phyloP scores from a whole-genome alignment of 64 coral and sea anemone species.

The Platygyra sinensis region DNA sequence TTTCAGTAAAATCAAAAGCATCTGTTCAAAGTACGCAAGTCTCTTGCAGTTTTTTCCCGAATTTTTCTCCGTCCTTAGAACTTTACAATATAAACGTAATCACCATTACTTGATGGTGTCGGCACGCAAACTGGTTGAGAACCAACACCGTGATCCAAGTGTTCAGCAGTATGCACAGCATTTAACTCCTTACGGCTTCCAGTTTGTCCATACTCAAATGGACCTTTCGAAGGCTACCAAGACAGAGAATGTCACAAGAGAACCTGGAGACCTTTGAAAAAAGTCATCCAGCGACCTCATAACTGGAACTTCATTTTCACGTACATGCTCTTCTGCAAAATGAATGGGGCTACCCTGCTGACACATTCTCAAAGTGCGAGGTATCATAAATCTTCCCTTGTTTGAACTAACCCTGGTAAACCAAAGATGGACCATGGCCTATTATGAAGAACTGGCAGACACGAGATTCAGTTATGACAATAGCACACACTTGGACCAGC shows the following conservation, averaged over 20 bases:
- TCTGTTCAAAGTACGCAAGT: constrained; percentile 57
- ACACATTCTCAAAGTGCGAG: constrained; percentile 47
- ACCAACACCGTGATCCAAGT: neutral
- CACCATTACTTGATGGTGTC: constrained; percentile 54
- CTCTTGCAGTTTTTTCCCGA: constrained; percentile 64
- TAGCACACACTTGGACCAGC: too few species aligned
- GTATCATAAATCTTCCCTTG: neutral
- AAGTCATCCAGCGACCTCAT: neutral
- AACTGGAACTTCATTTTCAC: neutral
- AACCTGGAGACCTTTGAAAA: too few species aligned
- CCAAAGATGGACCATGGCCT: constrained; percentile 27
- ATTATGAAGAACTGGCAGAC: too few species aligned
- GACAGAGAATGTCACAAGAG: neutral
- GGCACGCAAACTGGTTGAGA: neutral
- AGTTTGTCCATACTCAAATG: constrained; percentile 20
- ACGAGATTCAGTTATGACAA: too few species aligned
- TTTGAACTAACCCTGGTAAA: neutral
- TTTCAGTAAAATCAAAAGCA: constrained; percentile 63
- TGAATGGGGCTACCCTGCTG: constrained; percentile 19
- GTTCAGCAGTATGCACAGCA: neutral
- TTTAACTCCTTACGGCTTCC: constrained; percentile 50
- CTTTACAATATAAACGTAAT: constrained; percentile 29
- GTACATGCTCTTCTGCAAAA: constrained; percentile 20
- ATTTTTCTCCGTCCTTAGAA: constrained; percentile 30
- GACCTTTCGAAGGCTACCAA: neutral